These are phyloP conservation scores for Drosophila emarginata DNA, from an alignment of 2,888 invertebrate genomes.

Conservation along the genomic window DNA sequence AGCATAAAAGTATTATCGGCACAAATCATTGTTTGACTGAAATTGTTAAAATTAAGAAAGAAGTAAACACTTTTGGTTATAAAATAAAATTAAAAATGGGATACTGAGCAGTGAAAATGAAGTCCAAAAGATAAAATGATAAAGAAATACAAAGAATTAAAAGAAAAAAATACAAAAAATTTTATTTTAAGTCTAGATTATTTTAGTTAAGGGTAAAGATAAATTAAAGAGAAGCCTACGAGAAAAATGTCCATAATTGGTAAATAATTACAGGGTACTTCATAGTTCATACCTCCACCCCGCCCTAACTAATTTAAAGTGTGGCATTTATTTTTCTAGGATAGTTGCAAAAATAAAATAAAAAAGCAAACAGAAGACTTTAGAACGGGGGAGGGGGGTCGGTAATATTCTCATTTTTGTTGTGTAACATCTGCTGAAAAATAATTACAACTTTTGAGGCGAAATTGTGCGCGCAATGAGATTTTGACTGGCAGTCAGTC, in stretches of 20 bases:
- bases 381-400: neutral
- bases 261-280: neutral
- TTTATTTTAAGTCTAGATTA: too few relatives aligned
- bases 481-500: constrained; percentile 55
- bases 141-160: too few relatives aligned
- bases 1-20: neutral
- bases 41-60: too few relatives aligned
- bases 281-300: neutral
- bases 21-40: too few relatives aligned
- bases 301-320: neutral
- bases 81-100: too few relatives aligned
- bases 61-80: too few relatives aligned
- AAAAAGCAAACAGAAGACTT: neutral
- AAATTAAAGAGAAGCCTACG: neutral
- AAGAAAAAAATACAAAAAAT: too few relatives aligned
- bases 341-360: constrained; percentile 5
- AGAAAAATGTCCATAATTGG: neutral
- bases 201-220: too few relatives aligned
- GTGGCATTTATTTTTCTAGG: constrained; percentile 6
- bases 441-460: constrained; percentile 56
- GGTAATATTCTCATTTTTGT: constrained; percentile 5
- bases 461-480: constrained; percentile 52
- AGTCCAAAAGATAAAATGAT: too few relatives aligned
- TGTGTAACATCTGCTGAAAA: constrained; percentile 65
- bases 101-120: too few relatives aligned